A percentile compares a stretch with the other conserved stretches of the same genome.
Evolutionary conservation across 2,888 invertebrate genomes (phyloP).

Genomic region (Idaea aversata): DNA sequence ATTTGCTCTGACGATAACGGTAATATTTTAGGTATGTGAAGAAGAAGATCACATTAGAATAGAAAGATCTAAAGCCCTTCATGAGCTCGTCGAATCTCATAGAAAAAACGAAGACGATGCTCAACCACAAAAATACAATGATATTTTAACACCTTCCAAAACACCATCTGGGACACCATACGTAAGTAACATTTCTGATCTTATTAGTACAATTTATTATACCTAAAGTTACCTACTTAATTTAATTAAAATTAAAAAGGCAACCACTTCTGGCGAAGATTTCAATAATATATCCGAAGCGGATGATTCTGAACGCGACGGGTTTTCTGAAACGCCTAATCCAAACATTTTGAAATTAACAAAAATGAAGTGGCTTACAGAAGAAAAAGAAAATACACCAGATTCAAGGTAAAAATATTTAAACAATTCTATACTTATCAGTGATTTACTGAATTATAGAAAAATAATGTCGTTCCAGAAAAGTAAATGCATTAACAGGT

Average conservation of each 20-base stretch:
- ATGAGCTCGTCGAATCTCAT: conserved; percentile 53
- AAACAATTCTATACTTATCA: not conserved
- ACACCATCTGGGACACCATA: not conserved
- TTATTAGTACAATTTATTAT: not conserved
- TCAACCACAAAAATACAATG: not conserved
- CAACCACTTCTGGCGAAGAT: conserved; percentile 36
- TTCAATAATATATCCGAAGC: conserved; percentile 35
- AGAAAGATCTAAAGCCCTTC: conserved; percentile 62
- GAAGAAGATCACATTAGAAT: conserved; percentile 53
- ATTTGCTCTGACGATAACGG: not conserved
- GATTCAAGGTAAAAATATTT: conserved; percentile 58
- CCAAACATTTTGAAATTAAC: conserved; percentile 61
- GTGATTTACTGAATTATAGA: conserved; percentile 31
- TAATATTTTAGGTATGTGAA: conserved; percentile 29
- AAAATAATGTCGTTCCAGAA: conserved; percentile 63
- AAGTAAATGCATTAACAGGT: conserved; percentile 65
- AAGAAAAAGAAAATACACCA: conserved; percentile 46
- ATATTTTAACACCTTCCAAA: not conserved
- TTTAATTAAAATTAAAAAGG: conserved; percentile 27
- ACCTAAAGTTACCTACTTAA: not conserved
- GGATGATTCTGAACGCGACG: conserved; percentile 19
- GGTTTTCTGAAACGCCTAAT: conserved; percentile 31
- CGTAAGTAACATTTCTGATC: conserved; percentile 10
- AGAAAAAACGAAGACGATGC: conserved; percentile 27
- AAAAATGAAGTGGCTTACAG: conserved; percentile 70